Base-by-base conservation (phyloP, 1,140 invertebrate genomes). In the Probaryconus sp. region DNA sequence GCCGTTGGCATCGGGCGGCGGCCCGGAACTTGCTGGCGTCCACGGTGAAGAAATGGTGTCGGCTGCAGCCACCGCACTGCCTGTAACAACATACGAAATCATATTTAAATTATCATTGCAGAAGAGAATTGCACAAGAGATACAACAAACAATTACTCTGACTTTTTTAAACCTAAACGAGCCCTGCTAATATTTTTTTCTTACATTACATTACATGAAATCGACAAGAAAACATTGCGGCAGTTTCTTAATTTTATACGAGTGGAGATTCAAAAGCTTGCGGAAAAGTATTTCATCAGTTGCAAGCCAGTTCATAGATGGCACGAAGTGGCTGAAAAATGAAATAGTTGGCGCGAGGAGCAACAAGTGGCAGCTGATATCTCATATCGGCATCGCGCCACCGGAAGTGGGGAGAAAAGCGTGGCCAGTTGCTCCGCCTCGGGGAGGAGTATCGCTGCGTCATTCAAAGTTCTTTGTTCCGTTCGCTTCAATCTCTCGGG, bases 21-120 rank as follows among this genome's bases (percentile, higher is more conserved):
- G 89, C 89, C 90, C 91, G 91, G 90, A 90, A 92, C 89, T 89
- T 84, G 89, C 90, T 82, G 91, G 91, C 88, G 92, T 94, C 93
- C 93, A 95, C 91, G 93, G 92, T 84, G 94, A 94, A 89, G 93
- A 92, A 93, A 95, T 94, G 89, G 92, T 94, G 93, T 92, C 92
- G 91, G 92, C 91, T 90, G 91, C 87, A 87, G 87, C 92, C 88
- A 93, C 90, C 90, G 90, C 91, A 89, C 91, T 91, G 90, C 89
- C 91, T 91, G 85, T 31, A 85, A 85, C 69, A 79, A 73, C 78
- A n/a, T n/a, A n/a, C n/a, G n/a, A n/a, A n/a, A n/a, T n/a, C n/a
- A n/a, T n/a, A n/a, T n/a, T n/a, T n/a, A n/a, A n/a, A n/a, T n/a
- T n/a, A n/a, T n/a, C n/a, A n/a, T n/a, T n/a, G n/a, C n/a, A n/a